Base-by-base conservation (phyloP, 2,888 invertebrate genomes). In the Eulithis prunata region DNA sequence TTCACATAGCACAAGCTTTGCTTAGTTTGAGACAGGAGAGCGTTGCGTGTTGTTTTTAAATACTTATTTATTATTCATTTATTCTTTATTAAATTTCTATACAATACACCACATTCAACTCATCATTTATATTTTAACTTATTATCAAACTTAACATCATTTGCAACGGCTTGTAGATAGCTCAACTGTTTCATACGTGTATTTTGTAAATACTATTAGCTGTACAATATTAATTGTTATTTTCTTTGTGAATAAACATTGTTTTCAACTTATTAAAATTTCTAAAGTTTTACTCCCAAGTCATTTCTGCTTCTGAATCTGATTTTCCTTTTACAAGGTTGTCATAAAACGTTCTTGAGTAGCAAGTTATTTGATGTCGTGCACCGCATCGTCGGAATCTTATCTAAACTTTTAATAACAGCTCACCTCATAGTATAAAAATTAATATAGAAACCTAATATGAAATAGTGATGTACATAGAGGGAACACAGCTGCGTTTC, bases 351-450 rank as follows among this genome's bases (percentile, higher is more conserved):
- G 53, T 57, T 63, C 55, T 59, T 56, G 52, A 62, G 80, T 72
- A 79, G 73, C 77, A 75, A 77, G 77, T 56, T 49, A 32, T 43
- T 60, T 74, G 60, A 53, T 87, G 81, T 81, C 89, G 86, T 88
- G 88, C 84, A 81, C 78, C 69, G 78, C 83, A 84, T 84, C 80
- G 80, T 75, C 70, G 75, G 72, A 81, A 84, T 86, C 86, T 88
- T 87, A 88, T 88, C 88, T 83, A 72, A 82, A 85, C 74, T 85
- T 87, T 85, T 87, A 88, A 87, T 88, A 88, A 85, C 82, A 79
- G 67, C 76, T 79, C 77, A 80, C 77, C 78, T 80, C 73, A 74
- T 66, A 61, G 74, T 78, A 82, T 84, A 86, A 86, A 85, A 87
- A 84, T 80, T 78, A 79, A 86, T 81, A 78, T 78, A 82, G 76